Evolutionary conservation across 1,140 invertebrate genomes (phyloP).

Genomic region (Orchestia grillus): DNA sequence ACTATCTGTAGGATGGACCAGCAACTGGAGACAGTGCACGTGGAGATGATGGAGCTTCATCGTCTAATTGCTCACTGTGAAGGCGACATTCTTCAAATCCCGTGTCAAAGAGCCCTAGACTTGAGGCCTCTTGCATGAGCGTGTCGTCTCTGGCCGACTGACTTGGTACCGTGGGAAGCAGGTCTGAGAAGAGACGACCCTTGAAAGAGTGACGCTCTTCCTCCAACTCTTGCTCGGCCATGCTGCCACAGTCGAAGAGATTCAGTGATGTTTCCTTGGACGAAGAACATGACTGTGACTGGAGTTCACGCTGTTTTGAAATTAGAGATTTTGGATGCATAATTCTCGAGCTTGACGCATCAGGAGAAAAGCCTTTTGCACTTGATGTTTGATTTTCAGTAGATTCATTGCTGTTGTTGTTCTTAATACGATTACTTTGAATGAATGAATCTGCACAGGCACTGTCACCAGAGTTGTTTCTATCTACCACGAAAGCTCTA

Average conservation of each 20-base stretch:
- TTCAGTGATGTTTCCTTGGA: not conserved
- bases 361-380: not conserved
- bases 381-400: not conserved
- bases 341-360: not conserved
- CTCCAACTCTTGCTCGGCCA: conserved; percentile 1
- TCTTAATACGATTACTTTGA: not conserved
- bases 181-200: not conserved
- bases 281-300: not conserved
- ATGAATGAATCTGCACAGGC: not conserved
- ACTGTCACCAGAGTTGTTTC: not conserved
- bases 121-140: conserved; percentile 26
- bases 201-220: not conserved
- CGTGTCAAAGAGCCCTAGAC: conserved; percentile 22
- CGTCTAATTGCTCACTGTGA: conserved; percentile 5
- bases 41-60: not conserved
- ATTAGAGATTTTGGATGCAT: not conserved
- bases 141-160: not conserved
- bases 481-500: not conserved
- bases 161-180: not conserved
- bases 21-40: conserved; percentile 18
- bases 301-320: not conserved
- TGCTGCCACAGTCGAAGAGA: conserved; percentile 15
- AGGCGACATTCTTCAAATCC: conserved; percentile 40
- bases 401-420: not conserved
- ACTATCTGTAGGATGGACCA: conserved; percentile 26